These are phyloP conservation scores for Siderastrea radians DNA, from an alignment of 92 coral and sea anemone species.

Conservation along the genomic window DNA sequence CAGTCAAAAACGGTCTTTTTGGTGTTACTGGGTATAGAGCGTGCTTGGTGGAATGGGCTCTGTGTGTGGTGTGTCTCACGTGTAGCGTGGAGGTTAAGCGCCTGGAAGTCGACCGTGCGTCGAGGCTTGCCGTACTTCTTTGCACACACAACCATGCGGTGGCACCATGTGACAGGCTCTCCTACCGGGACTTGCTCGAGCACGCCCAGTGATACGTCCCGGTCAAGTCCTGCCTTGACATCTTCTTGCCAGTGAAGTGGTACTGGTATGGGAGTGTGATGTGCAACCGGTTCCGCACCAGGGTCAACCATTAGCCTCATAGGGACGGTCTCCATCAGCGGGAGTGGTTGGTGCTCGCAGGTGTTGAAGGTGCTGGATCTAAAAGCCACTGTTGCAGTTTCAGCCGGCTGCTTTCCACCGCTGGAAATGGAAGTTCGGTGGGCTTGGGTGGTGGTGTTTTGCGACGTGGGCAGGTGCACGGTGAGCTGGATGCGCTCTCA, in stretches of 20 bases:
- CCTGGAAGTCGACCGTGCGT: constrained; percentile 53
- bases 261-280: constrained; percentile 75
- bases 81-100: constrained; percentile 69
- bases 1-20: constrained; percentile 55
- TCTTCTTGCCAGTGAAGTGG: constrained; percentile 71
- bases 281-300: constrained; percentile 62
- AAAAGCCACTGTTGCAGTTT: constrained; percentile 72
- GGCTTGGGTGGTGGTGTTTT: constrained; percentile 63
- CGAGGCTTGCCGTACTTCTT: constrained; percentile 68
- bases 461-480: constrained; percentile 50
- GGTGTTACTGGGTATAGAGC: constrained; percentile 39
- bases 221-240: constrained; percentile 69
- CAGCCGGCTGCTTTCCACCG: constrained; percentile 44
- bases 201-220: neutral
- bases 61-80: constrained; percentile 75
- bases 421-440: constrained; percentile 51
- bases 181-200: too few relatives aligned
- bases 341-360: constrained; percentile 74
- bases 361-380: constrained; percentile 78
- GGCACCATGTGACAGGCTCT: too few relatives aligned
- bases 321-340: constrained; percentile 63
- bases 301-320: constrained; percentile 71
- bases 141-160: too few relatives aligned
- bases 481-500: constrained; percentile 10
- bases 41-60: constrained; percentile 75